Evolutionary conservation across 2,888 invertebrate species (phyloP), one percentile per base, ranked within the genome.

Genomic region (Abrostola triplasia): DNA sequence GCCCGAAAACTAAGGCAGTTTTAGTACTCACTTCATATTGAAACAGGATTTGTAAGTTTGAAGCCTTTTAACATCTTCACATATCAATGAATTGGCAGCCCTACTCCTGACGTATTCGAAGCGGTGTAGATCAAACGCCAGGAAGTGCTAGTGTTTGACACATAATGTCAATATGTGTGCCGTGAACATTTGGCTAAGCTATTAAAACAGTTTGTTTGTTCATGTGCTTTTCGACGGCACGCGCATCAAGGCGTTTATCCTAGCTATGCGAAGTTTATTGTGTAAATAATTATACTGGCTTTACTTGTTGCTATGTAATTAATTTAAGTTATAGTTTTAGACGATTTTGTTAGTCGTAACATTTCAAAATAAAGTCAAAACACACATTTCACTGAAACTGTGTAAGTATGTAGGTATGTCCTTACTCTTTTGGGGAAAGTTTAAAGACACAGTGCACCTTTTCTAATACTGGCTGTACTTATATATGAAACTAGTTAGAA

Each of bases 191-290:
- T 85, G 84, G 81, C 81, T 80, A 79, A 73, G 82, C 84, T 87
- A 87, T 89, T 85, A 87, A 83, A 87, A 83, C 80, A 77, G 68
- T 71, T 56, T 92, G 85, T 91, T 90, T 90, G 86, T 48, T 64
- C 90, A 91, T 89, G 79, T 90, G 90, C 77, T 88, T 88, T 76
- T 79, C 71, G 70, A 77, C 56, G 70, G 59, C 35, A 70, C 61
- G 61, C 55, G 70, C 71, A 69, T 67, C 68, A 74, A 73, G 79
- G 75, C 65, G 77, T 63, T 76, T 69, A 71, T 69, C 51, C 61
- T 35, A 61, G 55, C 59, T 69, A 65, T 73, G 74, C 64, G 73
- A 69, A 73, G 55, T 73, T 73, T 73, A 66, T 59, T 51, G 49
- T 70, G 36, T 73, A 67, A 73, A 77, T 36, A 36, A 58, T 58